Evolutionary conservation across 2,888 invertebrate species (phyloP).

Genomic region (Rhodophaea formosa): DNA sequence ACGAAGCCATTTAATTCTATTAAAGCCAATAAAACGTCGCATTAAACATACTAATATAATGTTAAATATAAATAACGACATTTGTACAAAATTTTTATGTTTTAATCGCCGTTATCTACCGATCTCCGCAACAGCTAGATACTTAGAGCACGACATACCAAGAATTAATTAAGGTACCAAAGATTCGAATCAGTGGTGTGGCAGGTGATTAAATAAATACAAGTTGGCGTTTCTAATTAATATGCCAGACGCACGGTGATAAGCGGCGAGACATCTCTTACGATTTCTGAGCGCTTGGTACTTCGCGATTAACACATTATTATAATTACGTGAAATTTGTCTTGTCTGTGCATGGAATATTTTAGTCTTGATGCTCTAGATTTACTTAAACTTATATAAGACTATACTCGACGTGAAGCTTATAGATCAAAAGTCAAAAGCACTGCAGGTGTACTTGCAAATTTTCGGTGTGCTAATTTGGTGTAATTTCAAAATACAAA

Average conservation of each 20-base stretch:
- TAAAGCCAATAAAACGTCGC: neutral
- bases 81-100: conserved; percentile 14
- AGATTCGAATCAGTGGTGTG: conserved; percentile 68
- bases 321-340: conserved; percentile 62
- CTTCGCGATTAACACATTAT: conserved; percentile 65
- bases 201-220: conserved; percentile 79
- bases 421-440: no score
- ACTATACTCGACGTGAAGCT: no score
- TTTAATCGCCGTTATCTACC: conserved; percentile 2
- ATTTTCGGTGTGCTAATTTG: no score
- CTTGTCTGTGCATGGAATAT: conserved; percentile 39
- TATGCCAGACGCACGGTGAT: conserved; percentile 75
- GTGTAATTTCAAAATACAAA: no score
- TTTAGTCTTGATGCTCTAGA: conserved; percentile 12
- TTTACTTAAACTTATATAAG: no score
- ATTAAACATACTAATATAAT: conserved; percentile 1
- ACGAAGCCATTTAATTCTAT: neutral
- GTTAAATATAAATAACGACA: conserved; percentile 2
- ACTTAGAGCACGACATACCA: conserved; percentile 52
- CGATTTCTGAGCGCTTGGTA: conserved; percentile 57
- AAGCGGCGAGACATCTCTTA: conserved; percentile 65
- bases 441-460: no score
- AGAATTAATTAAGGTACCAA: conserved; percentile 69
- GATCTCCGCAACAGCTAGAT: conserved; percentile 12
- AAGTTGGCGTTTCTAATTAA: conserved; percentile 73